These are phyloP conservation scores for Scolopax rusticola DNA, from an alignment of 2,797 vertebrate species.

Conservation along the genomic window DNA sequence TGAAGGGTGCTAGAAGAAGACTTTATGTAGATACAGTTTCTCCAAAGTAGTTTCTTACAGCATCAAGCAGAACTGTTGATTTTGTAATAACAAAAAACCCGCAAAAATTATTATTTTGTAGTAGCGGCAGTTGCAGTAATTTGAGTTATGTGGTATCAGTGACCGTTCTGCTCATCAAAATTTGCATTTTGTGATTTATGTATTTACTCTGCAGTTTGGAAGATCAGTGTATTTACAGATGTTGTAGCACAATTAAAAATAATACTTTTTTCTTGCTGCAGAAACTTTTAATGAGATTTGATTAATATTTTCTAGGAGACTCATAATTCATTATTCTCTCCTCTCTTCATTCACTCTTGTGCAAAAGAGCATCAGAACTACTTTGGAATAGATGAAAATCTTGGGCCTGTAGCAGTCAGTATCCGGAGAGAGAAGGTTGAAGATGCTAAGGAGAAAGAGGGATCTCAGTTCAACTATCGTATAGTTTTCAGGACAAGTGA, in stretches of 20 bases:
- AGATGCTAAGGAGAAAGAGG: constrained; percentile 93
- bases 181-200: not conserved
- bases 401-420: constrained; percentile 95
- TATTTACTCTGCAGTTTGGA: not conserved
- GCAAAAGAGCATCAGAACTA: constrained; percentile 96
- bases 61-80: not conserved
- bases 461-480: constrained; percentile 92
- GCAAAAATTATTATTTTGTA: not conserved
- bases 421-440: constrained; percentile 94
- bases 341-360: constrained; percentile 13
- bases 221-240: not conserved
- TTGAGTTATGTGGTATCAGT: not conserved
- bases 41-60: not conserved
- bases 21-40: not conserved
- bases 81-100: not conserved
- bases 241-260: not conserved
- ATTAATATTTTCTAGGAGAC: not conserved
- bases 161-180: not conserved
- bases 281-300: not conserved
- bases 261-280: not conserved
- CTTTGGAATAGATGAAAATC: constrained; percentile 94
- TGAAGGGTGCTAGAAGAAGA: not conserved
- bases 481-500: constrained; percentile 96
- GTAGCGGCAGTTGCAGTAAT: not conserved
- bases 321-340: constrained; percentile 14